These are phyloP conservation scores for Brachyrhaphis roseni DNA, from an alignment of 2,797 vertebrate genomes.

Conservation along the genomic window DNA sequence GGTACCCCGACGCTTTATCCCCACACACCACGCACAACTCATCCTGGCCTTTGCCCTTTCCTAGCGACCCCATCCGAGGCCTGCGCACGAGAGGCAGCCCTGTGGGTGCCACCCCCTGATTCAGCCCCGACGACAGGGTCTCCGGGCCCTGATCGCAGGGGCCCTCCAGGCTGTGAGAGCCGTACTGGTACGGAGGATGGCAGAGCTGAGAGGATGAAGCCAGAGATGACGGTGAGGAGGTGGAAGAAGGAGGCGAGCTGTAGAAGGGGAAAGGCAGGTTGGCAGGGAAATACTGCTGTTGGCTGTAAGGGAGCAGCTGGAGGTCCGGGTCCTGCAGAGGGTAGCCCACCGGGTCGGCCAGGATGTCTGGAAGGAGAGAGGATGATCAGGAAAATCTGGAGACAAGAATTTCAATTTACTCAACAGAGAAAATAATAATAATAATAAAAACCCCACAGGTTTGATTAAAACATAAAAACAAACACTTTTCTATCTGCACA, in stretches of 20 bases:
- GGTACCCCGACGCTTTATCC: slow-evolving; percentile 94
- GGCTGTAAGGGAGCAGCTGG: slow-evolving; percentile 85
- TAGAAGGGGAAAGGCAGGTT: slow-evolving; percentile 83
- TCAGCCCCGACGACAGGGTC: slow-evolving; percentile 69
- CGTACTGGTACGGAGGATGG: slow-evolving; percentile 80
- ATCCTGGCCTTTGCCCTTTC: slow-evolving; percentile 85
- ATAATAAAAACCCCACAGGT: background rate
- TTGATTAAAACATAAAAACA: background rate
- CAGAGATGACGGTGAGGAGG: slow-evolving; percentile 67
- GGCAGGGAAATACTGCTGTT: slow-evolving; percentile 82
- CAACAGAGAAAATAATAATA: background rate
- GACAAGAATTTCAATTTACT: background rate
- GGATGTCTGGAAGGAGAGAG: slow-evolving; percentile 81
- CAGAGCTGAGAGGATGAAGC: slow-evolving; percentile 79
- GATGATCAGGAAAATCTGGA: background rate
- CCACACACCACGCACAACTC: slow-evolving; percentile 95
- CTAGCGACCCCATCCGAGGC: slow-evolving; percentile 78
- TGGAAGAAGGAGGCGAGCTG: slow-evolving; percentile 74
- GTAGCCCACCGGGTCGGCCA: slow-evolving; percentile 88
- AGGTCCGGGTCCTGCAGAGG: slow-evolving; percentile 87
- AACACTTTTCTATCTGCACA: background rate
- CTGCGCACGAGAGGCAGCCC: slow-evolving; percentile 80
- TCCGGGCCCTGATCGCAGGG: slow-evolving; percentile 76
- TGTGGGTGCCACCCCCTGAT: slow-evolving; percentile 52
- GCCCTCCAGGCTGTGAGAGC: slow-evolving; percentile 77